Evolutionary conservation across 37 sponge, comb jelly and placozoan species (phyloP), one percentile per base, ranked within the genome.

Genomic region (Cliona cf. orientalis): DNA sequence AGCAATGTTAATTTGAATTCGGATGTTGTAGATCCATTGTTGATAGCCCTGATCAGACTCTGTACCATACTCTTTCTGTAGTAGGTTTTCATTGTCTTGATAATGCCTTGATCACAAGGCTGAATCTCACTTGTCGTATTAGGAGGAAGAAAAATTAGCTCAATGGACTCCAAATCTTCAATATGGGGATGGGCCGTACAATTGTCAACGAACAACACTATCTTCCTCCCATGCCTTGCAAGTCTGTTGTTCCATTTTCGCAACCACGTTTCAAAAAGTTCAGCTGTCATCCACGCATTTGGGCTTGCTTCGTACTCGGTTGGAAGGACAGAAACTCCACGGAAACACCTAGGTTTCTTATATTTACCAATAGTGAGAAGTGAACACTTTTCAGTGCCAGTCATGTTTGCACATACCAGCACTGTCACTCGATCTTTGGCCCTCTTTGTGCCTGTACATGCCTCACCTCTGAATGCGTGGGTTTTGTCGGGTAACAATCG

Each of bases 341-440:
- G 46, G 36, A 83, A 83, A 41, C 84, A 83, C 22, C 75, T 40
- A 22, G 75, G 75, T 0, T 49, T 39, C 33, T 81, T 81, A 31
- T 25, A 43, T 42, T 78, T 78, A 2, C 67, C 79, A 46, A 78
- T 70, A 14, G 62, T 71, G 34, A 81, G 38, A 17, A 81, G 63
- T 3, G 82, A 72, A 35, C 19, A 26, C 72, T 81, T 81, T 32
- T 81, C 82, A 26, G 71, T 83, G 66, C 74, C 75, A 61, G 37
- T 37, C 84, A 83, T 83, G 57, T 74, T 83, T 3, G 49, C 75
- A 66, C 75, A 61, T 46, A 83, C 84, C 29, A 83, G 53, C 12
- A 42, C 75, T 35, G 84, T 83, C 5, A 74, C 41, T 2, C 65
- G 6, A 31, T 81, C 72, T 46, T 80, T 80, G 2, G 53, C 25